Evolutionary conservation across 2,113 vertebrate species (phyloP).

Genomic region (Periophthalmus modestus): DNA sequence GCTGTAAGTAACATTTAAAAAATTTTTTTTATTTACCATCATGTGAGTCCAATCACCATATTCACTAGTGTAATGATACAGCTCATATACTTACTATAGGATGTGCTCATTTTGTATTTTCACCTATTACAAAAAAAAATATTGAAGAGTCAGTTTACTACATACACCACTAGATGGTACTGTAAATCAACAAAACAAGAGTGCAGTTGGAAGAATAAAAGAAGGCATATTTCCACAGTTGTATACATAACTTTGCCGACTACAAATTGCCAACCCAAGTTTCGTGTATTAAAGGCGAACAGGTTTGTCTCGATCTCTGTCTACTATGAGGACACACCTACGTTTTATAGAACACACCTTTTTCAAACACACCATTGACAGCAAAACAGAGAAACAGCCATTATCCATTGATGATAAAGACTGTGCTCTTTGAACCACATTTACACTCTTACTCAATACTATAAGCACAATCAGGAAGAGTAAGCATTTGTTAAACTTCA

Average conservation of each 20-base stretch:
- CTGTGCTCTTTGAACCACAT: constrained; percentile 4
- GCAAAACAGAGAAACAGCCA: constrained; percentile 51
- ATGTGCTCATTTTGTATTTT: constrained; percentile 50
- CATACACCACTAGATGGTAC: constrained; percentile 42
- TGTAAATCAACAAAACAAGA: constrained; percentile 9
- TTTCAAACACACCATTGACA: constrained; percentile 62
- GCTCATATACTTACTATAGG: neutral
- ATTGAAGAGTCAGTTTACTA: neutral
- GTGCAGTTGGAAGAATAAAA: neutral
- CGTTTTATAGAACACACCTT: constrained; percentile 63
- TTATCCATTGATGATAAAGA: constrained; percentile 24
- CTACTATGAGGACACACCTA: constrained; percentile 47
- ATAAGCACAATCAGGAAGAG: neutral
- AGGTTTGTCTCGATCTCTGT: constrained; percentile 69
- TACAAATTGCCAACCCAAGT: constrained; percentile 17
- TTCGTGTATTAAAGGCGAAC: constrained; percentile 52
- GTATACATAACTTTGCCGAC: neutral
- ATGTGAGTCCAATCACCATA: neutral
- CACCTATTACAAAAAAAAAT: constrained; percentile 14
- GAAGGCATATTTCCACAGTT: neutral
- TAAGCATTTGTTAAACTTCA: neutral
- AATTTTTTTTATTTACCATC: neutral
- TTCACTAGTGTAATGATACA: neutral
- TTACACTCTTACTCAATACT: neutral
- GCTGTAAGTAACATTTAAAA: constrained; percentile 30